phyloP scores from a whole-genome alignment of 2,888 invertebrate species.

The Dendrolimus houi region DNA sequence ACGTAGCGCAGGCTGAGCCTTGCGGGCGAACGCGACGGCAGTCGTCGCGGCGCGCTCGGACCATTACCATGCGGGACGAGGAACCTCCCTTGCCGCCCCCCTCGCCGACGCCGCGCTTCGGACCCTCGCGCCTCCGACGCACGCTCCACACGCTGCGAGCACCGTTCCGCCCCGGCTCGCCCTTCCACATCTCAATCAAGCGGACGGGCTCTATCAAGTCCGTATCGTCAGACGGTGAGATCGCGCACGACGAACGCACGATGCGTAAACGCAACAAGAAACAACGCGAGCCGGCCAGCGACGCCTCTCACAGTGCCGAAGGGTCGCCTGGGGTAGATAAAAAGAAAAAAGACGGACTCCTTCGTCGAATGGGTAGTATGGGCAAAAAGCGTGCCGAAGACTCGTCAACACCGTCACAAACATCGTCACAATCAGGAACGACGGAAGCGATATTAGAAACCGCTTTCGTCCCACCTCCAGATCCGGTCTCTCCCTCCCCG shows the following conservation, averaged over 20 bases:
- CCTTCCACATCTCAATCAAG: constrained; percentile 69
- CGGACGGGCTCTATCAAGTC: constrained; percentile 61
- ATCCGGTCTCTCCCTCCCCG: constrained; percentile 20
- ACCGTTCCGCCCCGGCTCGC: constrained; percentile 70
- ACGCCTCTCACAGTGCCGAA: constrained; percentile 51
- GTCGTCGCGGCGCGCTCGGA: constrained; percentile 41
- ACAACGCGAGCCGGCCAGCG: constrained; percentile 48
- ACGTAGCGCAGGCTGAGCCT: constrained; percentile 15
- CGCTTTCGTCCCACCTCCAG: constrained; percentile 6
- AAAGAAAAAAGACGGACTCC: constrained; percentile 52
- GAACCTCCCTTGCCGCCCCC: constrained; percentile 44
- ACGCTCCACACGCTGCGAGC: constrained; percentile 66
- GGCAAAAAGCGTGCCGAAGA: constrained; percentile 50
- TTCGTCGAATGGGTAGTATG: constrained; percentile 61
- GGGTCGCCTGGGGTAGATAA: constrained; percentile 53
- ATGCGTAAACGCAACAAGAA: constrained; percentile 72
- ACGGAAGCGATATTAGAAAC: neutral
- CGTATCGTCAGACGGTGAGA: constrained; percentile 67
- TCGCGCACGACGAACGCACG: constrained; percentile 65
- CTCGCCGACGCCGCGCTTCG: constrained; percentile 28
- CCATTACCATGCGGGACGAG: constrained; percentile 53
- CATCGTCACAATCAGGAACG: constrained; percentile 17
- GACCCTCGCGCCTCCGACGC: constrained; percentile 62
- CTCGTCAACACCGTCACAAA: constrained; percentile 26
- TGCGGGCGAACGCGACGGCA: constrained; percentile 27